Base-by-base conservation (phyloP, 2,113 vertebrate genomes). In the Trematocara nigrifrons region DNA sequence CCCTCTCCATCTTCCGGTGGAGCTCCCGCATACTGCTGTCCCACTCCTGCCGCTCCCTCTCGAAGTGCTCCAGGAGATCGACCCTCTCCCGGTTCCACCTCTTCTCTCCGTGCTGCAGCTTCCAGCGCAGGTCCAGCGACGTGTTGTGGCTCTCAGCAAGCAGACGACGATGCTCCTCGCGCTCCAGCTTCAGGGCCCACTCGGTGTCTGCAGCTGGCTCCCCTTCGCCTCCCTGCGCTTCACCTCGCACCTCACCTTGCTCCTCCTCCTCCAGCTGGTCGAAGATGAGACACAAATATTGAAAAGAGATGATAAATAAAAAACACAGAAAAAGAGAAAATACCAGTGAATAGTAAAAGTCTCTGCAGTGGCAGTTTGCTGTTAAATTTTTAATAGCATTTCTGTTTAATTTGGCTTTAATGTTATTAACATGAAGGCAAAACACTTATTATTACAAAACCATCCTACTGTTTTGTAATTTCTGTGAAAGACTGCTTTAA, bases 111-210 rank as follows among this genome's bases (percentile, higher is more conserved):
- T 98, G 97, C 90, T 97, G 97, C 80, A 99, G 97, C 94, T 97
- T 98, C 97, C 98, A 98, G 90, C 96, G 96, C 31, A 99, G 97
- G 90, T 98, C 98, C 97, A 99, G 94, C 29, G 97, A 96, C 80
- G 97, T 90, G 59, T 94, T 89, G 33, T 98, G 98, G 88, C 97
- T 98, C 79, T 98, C 97, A 0, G 98, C 97, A 74, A 99, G 96
- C 61, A 98, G 96, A 35, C 96, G 97, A 93, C 92, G 96, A 84
- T 99, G 98, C 56, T 97, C 97, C 89, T 99, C 97, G 3, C 97
- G 96, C 94, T 98, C 98, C 91, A 92, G 96, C 84, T 94, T 95
- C 15, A 97, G 85, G 0, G 33, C n/a, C 31, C 95, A 78, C 49
- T 95, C 86, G 0, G 85, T 33, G 53, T 96, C 97, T 59, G 3